Conservation (phyloP, 2,888 invertebrate species). For the Ophonus ardosiacus region DNA sequence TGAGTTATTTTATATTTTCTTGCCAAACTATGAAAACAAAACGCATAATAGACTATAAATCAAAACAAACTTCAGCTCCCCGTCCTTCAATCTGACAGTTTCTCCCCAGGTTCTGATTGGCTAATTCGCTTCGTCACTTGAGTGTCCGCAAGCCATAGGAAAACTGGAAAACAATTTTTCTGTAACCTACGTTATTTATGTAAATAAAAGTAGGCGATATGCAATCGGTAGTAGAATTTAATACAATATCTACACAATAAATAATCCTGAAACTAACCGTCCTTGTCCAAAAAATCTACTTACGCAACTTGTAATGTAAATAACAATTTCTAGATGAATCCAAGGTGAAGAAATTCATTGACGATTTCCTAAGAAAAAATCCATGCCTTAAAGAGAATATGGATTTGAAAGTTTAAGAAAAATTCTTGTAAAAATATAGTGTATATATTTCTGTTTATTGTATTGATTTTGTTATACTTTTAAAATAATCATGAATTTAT, state of each 20-base stretch:
- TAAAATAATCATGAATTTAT: neutral
- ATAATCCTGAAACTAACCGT: neutral
- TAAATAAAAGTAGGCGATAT: too few species aligned
- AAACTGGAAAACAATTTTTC: too few species aligned
- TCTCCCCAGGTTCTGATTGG: too few species aligned
- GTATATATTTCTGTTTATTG: slow-evolving; percentile 4
- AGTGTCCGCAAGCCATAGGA: too few species aligned
- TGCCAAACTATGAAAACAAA: too few species aligned
- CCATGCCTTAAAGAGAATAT: slow-evolving; percentile 59
- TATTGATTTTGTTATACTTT: slow-evolving; percentile 1
- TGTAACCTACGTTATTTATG: too few species aligned
- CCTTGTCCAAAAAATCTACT: too few species aligned
- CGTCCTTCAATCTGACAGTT: too few species aligned
- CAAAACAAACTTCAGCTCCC: too few species aligned
- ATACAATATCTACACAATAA: neutral
- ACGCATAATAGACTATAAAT: too few species aligned
- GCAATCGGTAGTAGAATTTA: neutral
- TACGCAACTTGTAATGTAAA: neutral
- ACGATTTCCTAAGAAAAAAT: slow-evolving; percentile 77
- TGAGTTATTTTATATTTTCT: too few species aligned
- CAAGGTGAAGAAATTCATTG: slow-evolving; percentile 79
- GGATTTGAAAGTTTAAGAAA: slow-evolving; percentile 49
- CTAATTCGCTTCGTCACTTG: too few species aligned
- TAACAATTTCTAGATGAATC: slow-evolving; percentile 77
- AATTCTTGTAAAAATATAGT: slow-evolving; percentile 30